Conservation (phyloP, 2,888 invertebrate genomes). For the Macaria liturata region DNA sequence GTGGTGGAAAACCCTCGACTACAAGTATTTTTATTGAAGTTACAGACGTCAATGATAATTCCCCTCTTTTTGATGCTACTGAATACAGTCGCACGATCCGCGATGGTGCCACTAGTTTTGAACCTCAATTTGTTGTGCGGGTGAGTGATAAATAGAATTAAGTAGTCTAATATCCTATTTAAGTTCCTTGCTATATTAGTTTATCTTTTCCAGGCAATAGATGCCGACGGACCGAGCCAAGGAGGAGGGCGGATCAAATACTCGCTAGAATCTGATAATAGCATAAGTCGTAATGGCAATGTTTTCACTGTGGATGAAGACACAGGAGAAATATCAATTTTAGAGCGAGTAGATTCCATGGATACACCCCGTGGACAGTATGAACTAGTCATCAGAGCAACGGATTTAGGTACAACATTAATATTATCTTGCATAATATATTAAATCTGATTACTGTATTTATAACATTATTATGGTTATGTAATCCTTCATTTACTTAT, state of each 20-base stretch:
- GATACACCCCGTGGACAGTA: conserved; percentile 90
- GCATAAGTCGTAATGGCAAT: conserved; percentile 84
- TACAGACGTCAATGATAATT: conserved; percentile 90
- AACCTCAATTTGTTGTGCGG: conserved; percentile 90
- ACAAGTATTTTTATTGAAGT: conserved; percentile 88
- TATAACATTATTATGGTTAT: too few relatives aligned
- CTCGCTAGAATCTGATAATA: conserved; percentile 86
- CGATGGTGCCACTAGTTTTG: conserved; percentile 89
- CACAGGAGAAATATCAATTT: conserved; percentile 88
- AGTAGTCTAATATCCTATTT: not conserved
- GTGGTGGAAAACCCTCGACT: conserved; percentile 88
- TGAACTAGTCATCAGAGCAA: conserved; percentile 86
- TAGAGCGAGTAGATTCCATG: conserved; percentile 86
- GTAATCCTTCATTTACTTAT: too few relatives aligned
- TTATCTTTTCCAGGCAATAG: conserved; percentile 83
- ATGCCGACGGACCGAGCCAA: conserved; percentile 88
- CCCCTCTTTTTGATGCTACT: conserved; percentile 86
- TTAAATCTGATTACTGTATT: too few relatives aligned
- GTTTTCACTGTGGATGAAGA: conserved; percentile 86
- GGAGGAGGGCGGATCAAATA: conserved; percentile 88
- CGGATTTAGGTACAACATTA: conserved; percentile 84
- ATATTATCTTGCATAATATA: too few relatives aligned
- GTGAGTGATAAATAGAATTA: conserved; percentile 54
- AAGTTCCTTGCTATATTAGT: not conserved
- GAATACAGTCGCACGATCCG: conserved; percentile 90